Percentiles rank a stretch among this genome's conserved stretches.
These are phyloP conservation scores for Periophthalmus modestus DNA, from an alignment of 2,113 vertebrate genomes.

Conservation along the genomic window DNA sequence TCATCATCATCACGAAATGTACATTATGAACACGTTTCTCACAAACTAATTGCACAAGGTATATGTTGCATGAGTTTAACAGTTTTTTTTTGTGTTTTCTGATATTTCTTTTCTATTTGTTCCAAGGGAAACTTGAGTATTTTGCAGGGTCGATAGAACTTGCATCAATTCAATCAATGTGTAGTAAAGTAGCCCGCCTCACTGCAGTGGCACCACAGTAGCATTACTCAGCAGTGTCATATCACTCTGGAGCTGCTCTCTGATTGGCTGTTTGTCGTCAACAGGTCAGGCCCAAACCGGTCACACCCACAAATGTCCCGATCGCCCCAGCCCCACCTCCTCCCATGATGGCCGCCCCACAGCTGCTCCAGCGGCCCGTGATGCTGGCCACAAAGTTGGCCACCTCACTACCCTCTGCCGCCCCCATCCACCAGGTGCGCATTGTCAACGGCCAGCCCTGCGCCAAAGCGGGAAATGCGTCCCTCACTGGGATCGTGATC, in stretches of 20 bases:
- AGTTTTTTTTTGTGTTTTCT: no score
- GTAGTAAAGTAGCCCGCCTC: neutral
- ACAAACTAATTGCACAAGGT: no score
- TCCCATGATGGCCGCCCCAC: constrained; percentile 95
- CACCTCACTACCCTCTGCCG: constrained; percentile 84
- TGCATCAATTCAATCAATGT: no score
- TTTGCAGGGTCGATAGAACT: neutral
- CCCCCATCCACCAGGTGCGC: constrained; percentile 95
- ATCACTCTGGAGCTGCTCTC: neutral
- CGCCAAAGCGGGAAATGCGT: constrained; percentile 72
- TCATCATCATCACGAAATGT: no score
- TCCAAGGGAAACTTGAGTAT: neutral
- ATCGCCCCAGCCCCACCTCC: constrained; percentile 96
- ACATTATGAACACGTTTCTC: no score
- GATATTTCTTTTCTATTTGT: neutral
- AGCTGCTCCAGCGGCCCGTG: constrained; percentile 93
- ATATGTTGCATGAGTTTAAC: no score
- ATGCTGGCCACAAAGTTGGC: constrained; percentile 94
- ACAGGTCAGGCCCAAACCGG: constrained; percentile 92
- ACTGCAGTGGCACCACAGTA: constrained; percentile 39
- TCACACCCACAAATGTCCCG: constrained; percentile 90
- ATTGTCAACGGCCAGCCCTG: constrained; percentile 94
- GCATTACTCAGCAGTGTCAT: constrained; percentile 37
- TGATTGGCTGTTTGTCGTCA: constrained; percentile 38
- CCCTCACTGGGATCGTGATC: constrained; percentile 95